Conservation (phyloP, 2,888 invertebrate genomes). For the Merodon equestris region DNA sequence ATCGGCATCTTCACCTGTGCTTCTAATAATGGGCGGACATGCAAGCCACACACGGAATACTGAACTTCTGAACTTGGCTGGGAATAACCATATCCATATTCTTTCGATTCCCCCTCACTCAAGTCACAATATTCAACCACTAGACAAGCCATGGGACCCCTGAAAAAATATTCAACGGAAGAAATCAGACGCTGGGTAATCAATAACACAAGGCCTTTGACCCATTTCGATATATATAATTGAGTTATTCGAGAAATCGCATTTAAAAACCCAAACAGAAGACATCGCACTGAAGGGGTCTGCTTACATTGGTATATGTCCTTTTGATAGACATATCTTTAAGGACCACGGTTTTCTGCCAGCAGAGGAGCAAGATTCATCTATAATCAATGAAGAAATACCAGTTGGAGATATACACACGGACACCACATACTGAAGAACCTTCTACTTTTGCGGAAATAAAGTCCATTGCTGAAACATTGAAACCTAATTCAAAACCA, state of each 20-base stretch:
- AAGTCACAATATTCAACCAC: conserved; percentile 49
- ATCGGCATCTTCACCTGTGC: too few relatives aligned
- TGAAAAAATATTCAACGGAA: conserved; percentile 46
- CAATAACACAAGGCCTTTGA: conserved; percentile 34
- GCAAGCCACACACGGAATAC: conserved; percentile 12
- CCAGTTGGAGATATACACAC: not conserved
- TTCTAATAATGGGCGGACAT: conserved; percentile 14
- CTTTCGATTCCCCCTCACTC: conserved; percentile 23
- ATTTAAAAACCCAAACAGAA: conserved; percentile 29
- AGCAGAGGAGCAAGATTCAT: conserved; percentile 10
- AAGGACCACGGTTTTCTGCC: conserved; percentile 23
- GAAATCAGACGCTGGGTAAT: conserved; percentile 38
- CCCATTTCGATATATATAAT: conserved; percentile 44
- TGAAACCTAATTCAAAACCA: conserved; percentile 6
- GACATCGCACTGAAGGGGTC: conserved; percentile 11
- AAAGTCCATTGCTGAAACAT: conserved; percentile 9
- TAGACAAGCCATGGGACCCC: conserved; percentile 45
- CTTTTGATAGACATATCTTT: conserved; percentile 26
- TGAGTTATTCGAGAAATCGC: conserved; percentile 41
- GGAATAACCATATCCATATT: too few relatives aligned
- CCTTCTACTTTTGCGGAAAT: conserved; percentile 27
- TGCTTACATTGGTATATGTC: conserved; percentile 7
- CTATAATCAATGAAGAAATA: not conserved
- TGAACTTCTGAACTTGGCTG: not conserved
- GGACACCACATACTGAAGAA: conserved; percentile 7